Evolutionary conservation across 2,113 vertebrate genomes (phyloP).

Genomic region (Tretioscincus oriximinensis): DNA sequence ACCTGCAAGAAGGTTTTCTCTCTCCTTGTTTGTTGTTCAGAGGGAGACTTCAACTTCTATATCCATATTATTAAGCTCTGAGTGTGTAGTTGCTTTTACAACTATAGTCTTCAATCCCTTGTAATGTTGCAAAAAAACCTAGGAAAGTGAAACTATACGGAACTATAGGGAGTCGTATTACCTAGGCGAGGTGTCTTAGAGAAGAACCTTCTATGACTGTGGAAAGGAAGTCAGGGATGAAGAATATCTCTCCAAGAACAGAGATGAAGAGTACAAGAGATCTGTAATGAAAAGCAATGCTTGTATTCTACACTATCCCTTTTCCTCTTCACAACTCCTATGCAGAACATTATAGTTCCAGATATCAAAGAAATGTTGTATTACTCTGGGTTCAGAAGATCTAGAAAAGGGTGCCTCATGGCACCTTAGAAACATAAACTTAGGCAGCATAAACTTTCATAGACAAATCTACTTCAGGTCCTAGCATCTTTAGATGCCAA

Average conservation of each 20-base stretch:
- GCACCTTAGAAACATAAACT: no score
- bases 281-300: neutral
- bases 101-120: neutral
- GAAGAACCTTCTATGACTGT: neutral
- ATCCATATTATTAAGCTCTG: neutral
- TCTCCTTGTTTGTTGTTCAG: neutral
- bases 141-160: neutral
- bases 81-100: neutral
- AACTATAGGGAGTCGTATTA: neutral
- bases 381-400: no score
- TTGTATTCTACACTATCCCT: no score
- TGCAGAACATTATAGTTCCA: neutral
- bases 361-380: no score
- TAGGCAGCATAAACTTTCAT: no score
- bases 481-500: no score
- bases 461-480: no score
- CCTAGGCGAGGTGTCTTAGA: neutral
- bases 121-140: neutral
- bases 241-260: neutral
- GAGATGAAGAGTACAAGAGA: neutral
- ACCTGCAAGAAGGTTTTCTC: constrained; percentile 21
- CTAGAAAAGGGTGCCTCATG: no score
- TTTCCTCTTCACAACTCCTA: neutral
- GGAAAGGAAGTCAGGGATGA: neutral
- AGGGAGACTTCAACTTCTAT: neutral